Conservation (phyloP, 2,888 invertebrate genomes). For the Limnephilus marmoratus region DNA sequence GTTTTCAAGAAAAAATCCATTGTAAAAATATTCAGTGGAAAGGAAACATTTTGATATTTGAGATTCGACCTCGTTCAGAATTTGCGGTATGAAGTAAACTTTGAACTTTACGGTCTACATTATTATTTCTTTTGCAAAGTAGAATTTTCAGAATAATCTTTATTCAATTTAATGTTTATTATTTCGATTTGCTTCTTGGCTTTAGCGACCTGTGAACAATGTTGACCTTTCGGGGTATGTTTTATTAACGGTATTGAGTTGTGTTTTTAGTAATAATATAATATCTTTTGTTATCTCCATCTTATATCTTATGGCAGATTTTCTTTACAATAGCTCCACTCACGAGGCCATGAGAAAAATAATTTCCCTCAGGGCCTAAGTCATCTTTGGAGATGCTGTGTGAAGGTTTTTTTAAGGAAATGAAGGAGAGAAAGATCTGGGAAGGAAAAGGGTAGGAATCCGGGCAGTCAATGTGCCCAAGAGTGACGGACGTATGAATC, state of each 20-base stretch:
- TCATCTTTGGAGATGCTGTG: too few species aligned
- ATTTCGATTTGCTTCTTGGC: background rate
- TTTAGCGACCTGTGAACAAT: background rate
- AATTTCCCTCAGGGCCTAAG: too few species aligned
- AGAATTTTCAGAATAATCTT: background rate
- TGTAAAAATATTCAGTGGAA: background rate
- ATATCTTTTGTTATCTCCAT: background rate
- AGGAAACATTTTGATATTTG: background rate
- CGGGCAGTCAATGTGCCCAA: too few species aligned
- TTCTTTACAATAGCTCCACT: too few species aligned
- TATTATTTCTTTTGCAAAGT: background rate
- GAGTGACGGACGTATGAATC: too few species aligned
- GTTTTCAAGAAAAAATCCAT: background rate
- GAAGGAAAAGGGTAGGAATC: too few species aligned
- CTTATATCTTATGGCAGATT: background rate
- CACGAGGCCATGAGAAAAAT: too few species aligned
- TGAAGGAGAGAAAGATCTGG: too few species aligned
- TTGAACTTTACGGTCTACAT: background rate
- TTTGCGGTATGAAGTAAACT: background rate
- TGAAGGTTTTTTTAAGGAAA: too few species aligned
- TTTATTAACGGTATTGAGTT: background rate
- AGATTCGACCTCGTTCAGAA: background rate
- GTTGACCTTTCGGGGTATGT: background rate
- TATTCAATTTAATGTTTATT: background rate
- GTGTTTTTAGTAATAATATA: background rate